These are phyloP conservation scores for Pyrgilauda ruficollis DNA, from an alignment of 2,113 vertebrate species.

Conservation along the genomic window DNA sequence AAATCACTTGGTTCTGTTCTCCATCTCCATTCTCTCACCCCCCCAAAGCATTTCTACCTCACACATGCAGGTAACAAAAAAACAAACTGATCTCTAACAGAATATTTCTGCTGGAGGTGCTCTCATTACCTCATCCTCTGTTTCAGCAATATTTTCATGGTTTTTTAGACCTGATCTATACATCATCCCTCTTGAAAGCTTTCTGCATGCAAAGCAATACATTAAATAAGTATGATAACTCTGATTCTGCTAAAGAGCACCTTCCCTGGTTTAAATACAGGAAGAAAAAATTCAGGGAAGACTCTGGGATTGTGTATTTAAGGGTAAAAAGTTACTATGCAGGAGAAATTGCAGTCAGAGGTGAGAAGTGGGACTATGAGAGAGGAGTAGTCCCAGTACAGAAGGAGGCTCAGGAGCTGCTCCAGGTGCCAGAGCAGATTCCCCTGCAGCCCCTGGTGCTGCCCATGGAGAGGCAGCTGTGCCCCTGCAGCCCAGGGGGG, in stretches of 20 bases:
- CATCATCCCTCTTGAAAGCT: background rate
- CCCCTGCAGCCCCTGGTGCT: background rate
- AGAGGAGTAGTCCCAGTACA: background rate
- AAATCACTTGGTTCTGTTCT: background rate
- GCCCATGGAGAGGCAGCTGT: background rate
- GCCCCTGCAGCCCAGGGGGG: background rate
- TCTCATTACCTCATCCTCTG: background rate
- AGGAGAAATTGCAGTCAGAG: background rate
- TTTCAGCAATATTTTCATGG: background rate
- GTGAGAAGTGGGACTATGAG: background rate
- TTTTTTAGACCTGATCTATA: background rate
- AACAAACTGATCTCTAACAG: background rate
- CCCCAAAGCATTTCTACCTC: background rate
- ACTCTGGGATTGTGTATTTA: background rate
- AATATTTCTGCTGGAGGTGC: background rate
- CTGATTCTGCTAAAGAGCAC: background rate
- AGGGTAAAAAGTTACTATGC: fast-evolving
- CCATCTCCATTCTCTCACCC: background rate
- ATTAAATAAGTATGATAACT: background rate
- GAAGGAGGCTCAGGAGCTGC: too few relatives aligned
- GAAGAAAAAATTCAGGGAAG: background rate
- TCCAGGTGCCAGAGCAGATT: background rate
- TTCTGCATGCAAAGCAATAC: background rate
- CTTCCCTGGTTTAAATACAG: background rate
- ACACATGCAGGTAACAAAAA: background rate